Evolutionary conservation across 2,888 invertebrate species (phyloP), one percentile per base, ranked within the genome.

Genomic region (Mechanitis mazaeus): DNA sequence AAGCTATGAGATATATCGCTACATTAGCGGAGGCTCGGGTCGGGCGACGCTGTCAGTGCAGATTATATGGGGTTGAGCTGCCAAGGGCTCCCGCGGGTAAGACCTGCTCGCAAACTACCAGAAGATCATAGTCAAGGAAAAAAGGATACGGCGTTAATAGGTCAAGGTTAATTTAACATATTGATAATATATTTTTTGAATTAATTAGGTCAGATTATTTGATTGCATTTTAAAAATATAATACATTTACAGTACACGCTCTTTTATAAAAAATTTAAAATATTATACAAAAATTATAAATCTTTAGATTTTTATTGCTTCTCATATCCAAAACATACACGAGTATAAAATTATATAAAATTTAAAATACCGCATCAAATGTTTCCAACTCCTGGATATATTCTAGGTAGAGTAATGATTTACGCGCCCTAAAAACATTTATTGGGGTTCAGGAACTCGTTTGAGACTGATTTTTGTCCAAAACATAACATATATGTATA

Each of bases 401-500:
- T 68, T 47, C 58, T 60, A 63, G 67, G 66, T 57, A 68, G 70
- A 73, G 80, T 81, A 83, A 85, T 84, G 84, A 85, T 85, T 84
- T 84, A 85, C 82, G 80, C 78, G 68, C 78, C 80, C 79, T 78
- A 84, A 79, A 83, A 84, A 83, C 83, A 84, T 85, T 84, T 83
- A 84, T 83, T 79, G 78, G 72, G 76, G 73, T 73, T 72, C 69
- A 64, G 67, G 60, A 68, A 69, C 72, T 71, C 72, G 71, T 73
- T 69, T 63, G 70, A 67, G 66, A 68, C 71, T 72, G 72, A 73
- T 75, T 73, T 71, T 69, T 71, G 68, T 71, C 65, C 66, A 63
- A 50, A 58, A 62, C 66, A 58, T 47, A 59, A 56, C 56, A 38
- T 7, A 4, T 42, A 42, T 9, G 42, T 35, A 42, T 42, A 42